phyloP scores from a whole-genome alignment of 2,113 vertebrate species.

The Arothron firmamentum region DNA sequence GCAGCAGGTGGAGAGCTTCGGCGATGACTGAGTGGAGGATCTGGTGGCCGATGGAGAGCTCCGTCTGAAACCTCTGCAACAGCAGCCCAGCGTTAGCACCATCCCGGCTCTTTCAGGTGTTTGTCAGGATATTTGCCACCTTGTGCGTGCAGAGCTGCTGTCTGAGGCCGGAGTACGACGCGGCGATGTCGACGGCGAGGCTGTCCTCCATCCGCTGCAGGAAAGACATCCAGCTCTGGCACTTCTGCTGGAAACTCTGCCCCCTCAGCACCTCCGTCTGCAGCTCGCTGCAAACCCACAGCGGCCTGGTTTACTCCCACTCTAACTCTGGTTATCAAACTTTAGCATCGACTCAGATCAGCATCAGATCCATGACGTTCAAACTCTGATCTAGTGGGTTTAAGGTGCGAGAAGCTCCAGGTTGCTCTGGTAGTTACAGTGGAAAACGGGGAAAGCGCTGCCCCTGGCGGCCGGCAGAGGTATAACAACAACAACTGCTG shows the following conservation, averaged over 20 bases:
- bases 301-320: neutral
- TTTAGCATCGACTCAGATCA: too few relatives aligned
- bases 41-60: conserved; percentile 83
- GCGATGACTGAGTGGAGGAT: conserved; percentile 81
- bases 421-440: too few relatives aligned
- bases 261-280: conserved; percentile 72
- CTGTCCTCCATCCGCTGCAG: conserved; percentile 82
- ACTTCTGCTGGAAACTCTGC: conserved; percentile 82
- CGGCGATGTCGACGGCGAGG: conserved; percentile 71
- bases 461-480: too few relatives aligned
- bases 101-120: neutral
- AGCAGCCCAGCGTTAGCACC: neutral
- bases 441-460: too few relatives aligned
- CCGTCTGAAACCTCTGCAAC: conserved; percentile 83
- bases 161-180: conserved; percentile 72
- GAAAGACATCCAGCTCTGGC: conserved; percentile 84
- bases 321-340: neutral
- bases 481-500: too few relatives aligned
- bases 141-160: conserved; percentile 83
- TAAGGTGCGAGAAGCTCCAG: too few relatives aligned
- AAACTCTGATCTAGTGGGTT: too few relatives aligned
- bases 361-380: too few relatives aligned
- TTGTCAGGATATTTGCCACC: conserved; percentile 59
- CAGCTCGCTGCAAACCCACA: conserved; percentile 71
- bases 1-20: conserved; percentile 81